Evolutionary conservation across 2,888 invertebrate species (phyloP), one percentile per base, ranked within the genome.

Genomic region (Oscheius sp.): DNA sequence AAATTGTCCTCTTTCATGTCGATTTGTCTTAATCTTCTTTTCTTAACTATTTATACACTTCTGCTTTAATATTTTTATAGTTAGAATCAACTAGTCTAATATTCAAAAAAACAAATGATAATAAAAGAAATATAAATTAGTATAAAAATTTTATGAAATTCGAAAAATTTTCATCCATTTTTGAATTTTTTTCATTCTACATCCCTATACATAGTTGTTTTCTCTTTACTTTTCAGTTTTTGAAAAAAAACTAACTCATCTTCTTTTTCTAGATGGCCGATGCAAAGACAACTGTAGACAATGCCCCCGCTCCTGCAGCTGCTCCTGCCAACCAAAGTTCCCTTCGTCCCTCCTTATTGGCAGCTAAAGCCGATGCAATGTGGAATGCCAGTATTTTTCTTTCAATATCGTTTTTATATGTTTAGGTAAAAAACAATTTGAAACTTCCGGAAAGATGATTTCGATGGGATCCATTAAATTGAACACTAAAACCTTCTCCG

Each of bases 301-400:
- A 8, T 36, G 14, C 8, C 36, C 36, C 36, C 20, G 12, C 47
- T 24, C 20, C 47, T 22, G 20, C 4, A 24, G 22, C 20, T 22
- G 22, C 47, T 20, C 4, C 47, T 20, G 24, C 17, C 4, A 22
- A 20, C 5, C 47, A 47, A 54, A 36, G 8, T 12, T 17, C 17
- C 2, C 26, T 59, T 2, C 41, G 59, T 6, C 59, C 59, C 6
- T 59, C 59, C 2, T 44, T 59, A n/a, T 47, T 77, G 20, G 64
- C 72, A 2, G 71, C 64, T 1, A 73, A 73, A 57, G 77, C 77
- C 8, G 73, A 77, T 49, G 68, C 74, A 50, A 49, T 77, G 17
- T 77, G 77, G 77, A 73, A 62, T 14, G 71, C 73, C 32, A 77
- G 77, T 75, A n/a, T 66, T 72, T 41, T 38, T 20, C 12, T n/a